A percentile compares a stretch with the other conserved stretches of the same genome.
These are phyloP conservation scores for Octomys mimax DNA, from an alignment of 2,797 vertebrate genomes.

Conservation along the genomic window DNA sequence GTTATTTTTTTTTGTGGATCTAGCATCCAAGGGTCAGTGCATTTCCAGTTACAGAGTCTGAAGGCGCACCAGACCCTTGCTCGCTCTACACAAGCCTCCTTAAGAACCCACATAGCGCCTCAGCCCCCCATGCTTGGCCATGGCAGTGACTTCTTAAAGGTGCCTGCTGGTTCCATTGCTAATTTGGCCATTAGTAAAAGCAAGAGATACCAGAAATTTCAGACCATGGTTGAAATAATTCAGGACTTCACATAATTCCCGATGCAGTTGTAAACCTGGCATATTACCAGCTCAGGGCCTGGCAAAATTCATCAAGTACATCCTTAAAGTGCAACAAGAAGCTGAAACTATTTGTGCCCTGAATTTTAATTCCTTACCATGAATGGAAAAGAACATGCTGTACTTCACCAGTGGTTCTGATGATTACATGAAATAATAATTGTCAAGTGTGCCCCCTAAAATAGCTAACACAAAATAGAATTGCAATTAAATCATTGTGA, in stretches of 20 bases:
- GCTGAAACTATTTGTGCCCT: slow-evolving; percentile 22
- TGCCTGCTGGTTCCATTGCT: slow-evolving; percentile 14
- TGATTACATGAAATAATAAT: slow-evolving; percentile 21
- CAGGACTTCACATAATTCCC: not conserved
- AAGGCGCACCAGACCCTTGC: not conserved
- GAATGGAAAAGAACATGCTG: slow-evolving; percentile 6
- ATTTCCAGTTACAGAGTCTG: not conserved
- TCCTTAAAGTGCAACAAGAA: slow-evolving; percentile 44
- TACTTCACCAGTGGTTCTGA: not conserved
- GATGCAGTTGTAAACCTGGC: not conserved
- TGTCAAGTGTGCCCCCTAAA: not conserved
- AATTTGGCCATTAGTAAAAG: slow-evolving; percentile 23
- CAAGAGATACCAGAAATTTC: slow-evolving; percentile 28
- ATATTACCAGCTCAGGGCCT: not conserved
- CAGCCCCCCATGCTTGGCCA: not conserved
- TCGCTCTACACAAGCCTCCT: not conserved
- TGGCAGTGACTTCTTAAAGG: not conserved
- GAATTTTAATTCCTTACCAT: slow-evolving; percentile 5
- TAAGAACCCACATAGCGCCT: not conserved
- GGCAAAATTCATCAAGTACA: slow-evolving; percentile 26
- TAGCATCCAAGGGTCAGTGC: not conserved
- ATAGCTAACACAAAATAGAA: not conserved
- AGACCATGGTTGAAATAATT: slow-evolving; percentile 40
- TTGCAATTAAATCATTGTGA: slow-evolving; percentile 36
- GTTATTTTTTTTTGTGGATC: not conserved